These are phyloP conservation scores for Drosophila pruinosa DNA, from an alignment of 1,140 invertebrate genomes.

Conservation along the genomic window DNA sequence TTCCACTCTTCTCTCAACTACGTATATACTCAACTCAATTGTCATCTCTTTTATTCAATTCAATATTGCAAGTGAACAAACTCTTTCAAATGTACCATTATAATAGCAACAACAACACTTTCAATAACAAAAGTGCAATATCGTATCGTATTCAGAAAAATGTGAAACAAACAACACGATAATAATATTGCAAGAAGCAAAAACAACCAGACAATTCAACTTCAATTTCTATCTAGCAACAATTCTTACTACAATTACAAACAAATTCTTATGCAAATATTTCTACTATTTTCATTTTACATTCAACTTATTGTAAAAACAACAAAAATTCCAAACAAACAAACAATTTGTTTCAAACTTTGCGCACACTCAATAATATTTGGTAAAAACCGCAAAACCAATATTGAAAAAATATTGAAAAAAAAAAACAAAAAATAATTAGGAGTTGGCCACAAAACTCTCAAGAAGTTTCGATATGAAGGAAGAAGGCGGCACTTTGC, in stretches of 20 bases:
- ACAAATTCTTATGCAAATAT: conserved; percentile 77
- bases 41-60: conserved; percentile 61
- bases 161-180: conserved; percentile 14
- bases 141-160: conserved; percentile 7
- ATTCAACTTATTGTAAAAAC: conserved; percentile 52
- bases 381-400: conserved; percentile 16
- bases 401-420: conserved; percentile 32
- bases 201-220: conserved; percentile 35
- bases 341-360: conserved; percentile 43
- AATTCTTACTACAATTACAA: conserved; percentile 55
- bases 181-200: conserved; percentile 36
- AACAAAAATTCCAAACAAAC: conserved; percentile 42
- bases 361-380: conserved; percentile 62
- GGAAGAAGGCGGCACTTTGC: conserved; percentile 88
- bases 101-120: conserved; percentile 18
- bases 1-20: conserved; percentile 16
- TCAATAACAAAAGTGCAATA: not conserved
- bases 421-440: conserved; percentile 53
- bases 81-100: conserved; percentile 31
- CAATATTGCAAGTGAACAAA: conserved; percentile 64
- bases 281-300: conserved; percentile 79
- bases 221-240: conserved; percentile 50
- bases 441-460: conserved; percentile 92
- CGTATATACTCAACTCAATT: conserved; percentile 35
- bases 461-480: conserved; percentile 94